A percentile compares a stretch with the other conserved stretches of the same genome.
Conservation (phyloP, 2,797 vertebrate species). For the Acanthornis magna region DNA sequence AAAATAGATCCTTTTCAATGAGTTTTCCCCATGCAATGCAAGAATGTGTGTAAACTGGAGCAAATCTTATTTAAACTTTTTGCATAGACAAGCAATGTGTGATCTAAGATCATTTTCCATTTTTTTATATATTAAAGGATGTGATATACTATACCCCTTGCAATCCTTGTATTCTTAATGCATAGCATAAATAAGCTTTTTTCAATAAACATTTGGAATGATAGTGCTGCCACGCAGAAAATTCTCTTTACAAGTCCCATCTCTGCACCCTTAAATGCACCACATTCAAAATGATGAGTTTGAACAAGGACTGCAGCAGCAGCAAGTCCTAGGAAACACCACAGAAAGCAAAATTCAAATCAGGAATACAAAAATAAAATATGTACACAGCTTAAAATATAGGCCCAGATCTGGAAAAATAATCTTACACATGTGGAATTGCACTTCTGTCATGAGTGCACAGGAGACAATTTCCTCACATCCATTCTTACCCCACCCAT, state of each 20-base stretch:
- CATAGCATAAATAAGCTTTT: background rate
- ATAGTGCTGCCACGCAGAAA: background rate
- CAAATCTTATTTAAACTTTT: background rate
- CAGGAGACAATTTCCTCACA: background rate
- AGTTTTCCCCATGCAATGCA: background rate
- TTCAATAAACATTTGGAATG: background rate
- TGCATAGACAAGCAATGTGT: background rate
- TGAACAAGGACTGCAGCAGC: background rate
- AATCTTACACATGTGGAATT: background rate
- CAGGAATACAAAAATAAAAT: background rate
- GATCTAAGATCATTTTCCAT: background rate
- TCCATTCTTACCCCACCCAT: too few relatives aligned
- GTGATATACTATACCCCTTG: background rate
- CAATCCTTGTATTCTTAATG: background rate
- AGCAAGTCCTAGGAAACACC: background rate
- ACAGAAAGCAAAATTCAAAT: background rate
- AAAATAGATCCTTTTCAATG: background rate
- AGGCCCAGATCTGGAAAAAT: background rate
- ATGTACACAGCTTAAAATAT: background rate
- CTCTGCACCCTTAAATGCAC: background rate
- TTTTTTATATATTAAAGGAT: background rate
- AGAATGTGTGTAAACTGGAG: background rate
- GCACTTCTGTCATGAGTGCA: background rate
- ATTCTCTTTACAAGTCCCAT: background rate
- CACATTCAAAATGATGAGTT: background rate